These are phyloP conservation scores for Acrocera orbiculus DNA, from an alignment of 2,888 invertebrate genomes.

Conservation along the genomic window DNA sequence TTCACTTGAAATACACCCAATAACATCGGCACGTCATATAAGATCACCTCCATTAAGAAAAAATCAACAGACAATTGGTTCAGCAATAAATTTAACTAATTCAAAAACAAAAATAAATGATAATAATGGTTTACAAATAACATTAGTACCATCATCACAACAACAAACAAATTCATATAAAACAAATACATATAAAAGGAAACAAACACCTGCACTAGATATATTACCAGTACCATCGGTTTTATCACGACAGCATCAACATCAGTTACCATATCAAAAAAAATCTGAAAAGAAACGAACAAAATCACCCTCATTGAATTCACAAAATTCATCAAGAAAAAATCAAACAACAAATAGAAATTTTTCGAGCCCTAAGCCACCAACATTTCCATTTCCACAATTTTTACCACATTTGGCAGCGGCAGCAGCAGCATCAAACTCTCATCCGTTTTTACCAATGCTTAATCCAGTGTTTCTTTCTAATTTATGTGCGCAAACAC, in stretches of 20 bases:
- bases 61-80: background rate
- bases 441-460: constrained; percentile 11
- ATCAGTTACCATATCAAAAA: background rate
- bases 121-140: constrained; percentile 12
- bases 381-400: constrained; percentile 9
- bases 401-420: constrained; percentile 9
- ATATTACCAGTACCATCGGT: background rate
- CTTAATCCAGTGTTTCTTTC: constrained; percentile 12
- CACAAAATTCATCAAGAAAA: too few species aligned
- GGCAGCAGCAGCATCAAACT: constrained; percentile 1
- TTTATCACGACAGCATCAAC: background rate
- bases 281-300: background rate
- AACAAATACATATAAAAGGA: background rate
- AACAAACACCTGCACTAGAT: background rate
- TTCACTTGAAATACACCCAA: constrained; percentile 8
- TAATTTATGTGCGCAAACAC: constrained; percentile 11
- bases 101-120: constrained; percentile 7
- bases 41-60: constrained; percentile 6
- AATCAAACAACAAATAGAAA: too few species aligned
- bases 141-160: constrained; percentile 11
- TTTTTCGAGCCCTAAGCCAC: constrained; percentile 6
- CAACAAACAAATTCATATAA: background rate
- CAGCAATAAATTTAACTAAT: constrained; percentile 9
- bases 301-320: too few species aligned
- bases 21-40: constrained; percentile 7